Conservation (phyloP, 2,113 vertebrate species). For the Hippocampus mohnikei region DNA sequence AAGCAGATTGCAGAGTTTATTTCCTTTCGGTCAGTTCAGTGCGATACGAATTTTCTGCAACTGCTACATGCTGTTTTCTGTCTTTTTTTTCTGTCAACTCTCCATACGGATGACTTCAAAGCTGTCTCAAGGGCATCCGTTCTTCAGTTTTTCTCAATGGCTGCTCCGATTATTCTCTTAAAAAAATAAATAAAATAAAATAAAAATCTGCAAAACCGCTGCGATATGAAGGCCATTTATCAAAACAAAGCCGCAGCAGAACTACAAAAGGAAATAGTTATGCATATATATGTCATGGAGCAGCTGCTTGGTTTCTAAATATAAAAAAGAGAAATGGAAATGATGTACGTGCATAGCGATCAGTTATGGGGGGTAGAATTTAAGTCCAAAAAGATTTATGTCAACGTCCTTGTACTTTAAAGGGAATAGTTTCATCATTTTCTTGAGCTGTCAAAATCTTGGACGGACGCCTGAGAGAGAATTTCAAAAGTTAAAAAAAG, state of each 20-base stretch:
- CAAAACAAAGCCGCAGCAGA: conserved; percentile 38
- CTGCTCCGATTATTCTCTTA: conserved; percentile 28
- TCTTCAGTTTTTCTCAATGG: conserved; percentile 30
- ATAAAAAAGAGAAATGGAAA: neutral
- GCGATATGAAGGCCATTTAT: conserved; percentile 25
- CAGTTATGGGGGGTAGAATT: neutral
- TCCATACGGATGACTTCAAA: conserved; percentile 44
- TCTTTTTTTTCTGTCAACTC: conserved; percentile 20
- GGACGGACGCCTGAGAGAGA: conserved; percentile 14
- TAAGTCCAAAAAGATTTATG: neutral
- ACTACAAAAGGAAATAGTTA: conserved; percentile 11
- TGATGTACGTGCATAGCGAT: neutral
- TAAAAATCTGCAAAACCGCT: neutral
- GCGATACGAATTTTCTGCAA: too few species aligned
- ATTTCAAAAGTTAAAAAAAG: conserved; percentile 30
- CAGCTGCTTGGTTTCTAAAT: conserved; percentile 13
- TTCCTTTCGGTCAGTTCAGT: too few species aligned
- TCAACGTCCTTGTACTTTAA: neutral
- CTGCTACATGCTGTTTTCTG: neutral
- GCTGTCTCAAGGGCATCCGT: conserved; percentile 27
- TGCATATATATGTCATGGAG: conserved; percentile 34
- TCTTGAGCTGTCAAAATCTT: conserved; percentile 12
- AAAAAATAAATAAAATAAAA: conserved; percentile 33
- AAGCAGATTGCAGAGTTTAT: too few species aligned
- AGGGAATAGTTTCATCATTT: conserved; percentile 1